A percentile compares a stretch with the other conserved stretches of the same genome.
phyloP scores from a whole-genome alignment of 2,797 vertebrate genomes.

The Sphenodon punctatus region DNA sequence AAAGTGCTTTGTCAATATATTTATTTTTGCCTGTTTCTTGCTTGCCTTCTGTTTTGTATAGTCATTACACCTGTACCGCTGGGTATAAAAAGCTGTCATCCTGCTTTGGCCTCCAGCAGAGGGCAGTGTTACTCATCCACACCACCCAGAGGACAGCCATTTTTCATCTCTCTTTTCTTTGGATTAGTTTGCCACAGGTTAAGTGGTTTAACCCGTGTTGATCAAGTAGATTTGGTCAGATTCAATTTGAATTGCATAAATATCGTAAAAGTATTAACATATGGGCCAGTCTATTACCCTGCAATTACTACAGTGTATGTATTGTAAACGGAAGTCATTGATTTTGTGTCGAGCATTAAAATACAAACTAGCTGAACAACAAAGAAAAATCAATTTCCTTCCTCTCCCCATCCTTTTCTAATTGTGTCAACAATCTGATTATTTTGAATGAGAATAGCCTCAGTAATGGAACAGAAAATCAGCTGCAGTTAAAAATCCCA shows the following conservation, averaged over 20 bases:
- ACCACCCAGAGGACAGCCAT: no score
- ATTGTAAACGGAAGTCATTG: not conserved
- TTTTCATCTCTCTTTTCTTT: no score
- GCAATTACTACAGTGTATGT: constrained; percentile 2
- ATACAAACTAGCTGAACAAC: not conserved
- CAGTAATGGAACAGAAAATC: not conserved
- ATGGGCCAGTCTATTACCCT: not conserved
- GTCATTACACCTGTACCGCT: no score
- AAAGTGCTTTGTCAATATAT: not conserved
- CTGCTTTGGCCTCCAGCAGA: no score
- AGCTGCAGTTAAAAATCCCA: not conserved
- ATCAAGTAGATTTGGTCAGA: constrained; percentile 6
- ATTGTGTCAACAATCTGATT: not conserved
- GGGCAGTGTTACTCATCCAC: no score
- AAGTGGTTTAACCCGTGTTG: constrained; percentile 23
- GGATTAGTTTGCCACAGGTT: no score
- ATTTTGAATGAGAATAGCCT: not conserved
- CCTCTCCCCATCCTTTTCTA: not conserved
- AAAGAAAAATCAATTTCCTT: not conserved
- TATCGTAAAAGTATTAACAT: constrained; percentile 29
- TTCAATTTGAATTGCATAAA: not conserved
- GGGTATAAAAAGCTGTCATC: no score
- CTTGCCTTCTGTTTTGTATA: no score
- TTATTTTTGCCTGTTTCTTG: no score
- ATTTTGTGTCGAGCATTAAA: not conserved